phyloP scores from a whole-genome alignment of 2,888 invertebrate species.

The Amblyjoppa proteus region DNA sequence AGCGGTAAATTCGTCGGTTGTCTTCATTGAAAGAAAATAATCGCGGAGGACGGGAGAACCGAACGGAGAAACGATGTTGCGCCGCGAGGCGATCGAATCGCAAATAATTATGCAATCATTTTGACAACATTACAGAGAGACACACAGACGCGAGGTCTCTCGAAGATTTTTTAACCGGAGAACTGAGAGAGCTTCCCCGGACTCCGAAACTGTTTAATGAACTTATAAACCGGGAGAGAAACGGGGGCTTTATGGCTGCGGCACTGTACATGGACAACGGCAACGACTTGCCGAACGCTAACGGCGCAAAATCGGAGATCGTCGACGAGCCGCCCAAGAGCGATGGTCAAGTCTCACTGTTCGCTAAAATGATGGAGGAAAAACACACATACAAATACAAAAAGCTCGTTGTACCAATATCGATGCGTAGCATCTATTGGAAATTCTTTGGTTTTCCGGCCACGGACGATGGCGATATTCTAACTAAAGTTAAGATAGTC shows the following conservation, averaged over 20 bases:
- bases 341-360: conserved; percentile 76
- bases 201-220: not conserved
- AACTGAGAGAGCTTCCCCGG: conserved; percentile 46
- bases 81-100: not conserved
- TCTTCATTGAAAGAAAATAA: conserved; percentile 6
- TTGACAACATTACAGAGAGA: not conserved
- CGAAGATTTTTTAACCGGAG: not conserved
- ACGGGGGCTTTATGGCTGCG: not conserved
- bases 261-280: conserved; percentile 56
- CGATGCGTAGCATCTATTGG: conserved; percentile 86
- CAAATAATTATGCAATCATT: conserved; percentile 11
- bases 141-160: not conserved
- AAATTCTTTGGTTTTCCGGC: conserved; percentile 86
- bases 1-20: conserved; percentile 79
- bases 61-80: not conserved
- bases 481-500: conserved; percentile 85
- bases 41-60: not conserved
- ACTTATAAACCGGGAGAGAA: not conserved
- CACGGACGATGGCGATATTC: conserved; percentile 84
- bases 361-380: conserved; percentile 83
- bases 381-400: conserved; percentile 84
- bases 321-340: conserved; percentile 68
- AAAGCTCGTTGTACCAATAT: conserved; percentile 85
- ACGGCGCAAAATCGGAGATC: conserved; percentile 7
- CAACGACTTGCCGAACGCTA: conserved; percentile 65